Percentiles rank a stretch among this genome's conserved stretches.
Conservation (phyloP, 2,797 vertebrate species). For the Cichlasoma orientale region DNA sequence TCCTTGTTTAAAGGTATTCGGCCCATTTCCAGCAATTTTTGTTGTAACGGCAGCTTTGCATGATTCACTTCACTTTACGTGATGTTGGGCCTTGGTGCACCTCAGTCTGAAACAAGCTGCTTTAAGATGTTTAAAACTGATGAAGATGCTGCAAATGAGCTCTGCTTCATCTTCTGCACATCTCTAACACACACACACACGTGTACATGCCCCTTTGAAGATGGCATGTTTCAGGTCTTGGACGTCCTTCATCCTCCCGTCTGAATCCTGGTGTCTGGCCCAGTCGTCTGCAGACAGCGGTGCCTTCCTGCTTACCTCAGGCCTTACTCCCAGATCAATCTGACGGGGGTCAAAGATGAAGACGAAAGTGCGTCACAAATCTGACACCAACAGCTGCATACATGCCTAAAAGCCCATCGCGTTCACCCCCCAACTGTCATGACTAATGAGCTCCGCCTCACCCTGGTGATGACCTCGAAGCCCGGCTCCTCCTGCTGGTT, state of each 20-base stretch:
- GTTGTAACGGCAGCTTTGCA: too few species aligned
- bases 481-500: constrained; percentile 96
- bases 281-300: constrained; percentile 89
- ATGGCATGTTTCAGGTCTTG: constrained; percentile 84
- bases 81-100: too few species aligned
- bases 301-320: constrained; percentile 85
- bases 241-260: constrained; percentile 86
- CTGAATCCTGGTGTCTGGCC: constrained; percentile 86
- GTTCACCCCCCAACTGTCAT: too few species aligned
- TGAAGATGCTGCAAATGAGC: too few species aligned
- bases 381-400: background rate
- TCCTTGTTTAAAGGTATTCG: too few species aligned
- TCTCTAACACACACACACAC: background rate
- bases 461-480: constrained; percentile 95
- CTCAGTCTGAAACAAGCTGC: too few species aligned
- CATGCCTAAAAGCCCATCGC: too few species aligned
- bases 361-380: accelerated
- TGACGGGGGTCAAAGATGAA: constrained; percentile 58
- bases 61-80: too few species aligned
- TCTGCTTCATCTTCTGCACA: too few species aligned
- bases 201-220: constrained; percentile 90
- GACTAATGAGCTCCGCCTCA: constrained; percentile 60
- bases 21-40: too few species aligned
- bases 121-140: too few species aligned
- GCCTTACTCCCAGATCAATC: constrained; percentile 90